Evolutionary conservation across 2,888 invertebrate genomes (phyloP).

Genomic region (Trypoxylon attenuatum): DNA sequence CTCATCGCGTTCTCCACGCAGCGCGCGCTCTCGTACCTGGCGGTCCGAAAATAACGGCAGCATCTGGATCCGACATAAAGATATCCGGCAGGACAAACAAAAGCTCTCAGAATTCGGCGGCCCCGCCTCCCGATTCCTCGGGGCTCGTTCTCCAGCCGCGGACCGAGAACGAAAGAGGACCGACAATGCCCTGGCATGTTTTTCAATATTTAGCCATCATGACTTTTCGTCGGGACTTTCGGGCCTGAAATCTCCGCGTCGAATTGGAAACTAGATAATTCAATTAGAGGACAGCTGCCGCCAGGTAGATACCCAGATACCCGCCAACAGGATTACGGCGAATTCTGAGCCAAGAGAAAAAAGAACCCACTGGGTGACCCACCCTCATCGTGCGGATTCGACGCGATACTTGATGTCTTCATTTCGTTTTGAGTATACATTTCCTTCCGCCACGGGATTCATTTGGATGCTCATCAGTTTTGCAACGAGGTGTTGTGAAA

Average conservation of each 20-base stretch:
- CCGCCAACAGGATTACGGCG: slow-evolving; percentile 40
- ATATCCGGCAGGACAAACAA: slow-evolving; percentile 58
- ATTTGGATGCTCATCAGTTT: too few species aligned
- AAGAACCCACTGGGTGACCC: slow-evolving; percentile 22
- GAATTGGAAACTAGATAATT: slow-evolving; percentile 75
- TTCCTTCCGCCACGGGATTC: not conserved
- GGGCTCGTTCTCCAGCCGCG: slow-evolving; percentile 35
- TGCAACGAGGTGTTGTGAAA: too few species aligned
- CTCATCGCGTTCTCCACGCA: slow-evolving; percentile 28
- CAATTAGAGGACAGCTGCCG: slow-evolving; percentile 73
- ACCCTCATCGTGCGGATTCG: slow-evolving; percentile 50
- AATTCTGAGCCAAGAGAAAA: slow-evolving; percentile 12
- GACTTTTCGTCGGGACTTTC: slow-evolving; percentile 71
- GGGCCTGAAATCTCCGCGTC: slow-evolving; percentile 72
- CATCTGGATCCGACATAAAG: slow-evolving; percentile 57
- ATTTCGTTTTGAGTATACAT: slow-evolving; percentile 42
- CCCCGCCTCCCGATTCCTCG: slow-evolving; percentile 54
- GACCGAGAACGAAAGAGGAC: slow-evolving; percentile 53
- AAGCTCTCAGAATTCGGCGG: slow-evolving; percentile 55
- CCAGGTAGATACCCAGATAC: slow-evolving; percentile 47
- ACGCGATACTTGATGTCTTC: slow-evolving; percentile 53
- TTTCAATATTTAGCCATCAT: slow-evolving; percentile 75
- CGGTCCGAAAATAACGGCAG: slow-evolving; percentile 20
- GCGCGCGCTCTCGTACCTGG: slow-evolving; percentile 39
- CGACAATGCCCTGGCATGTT: slow-evolving; percentile 72